Conservation (phyloP, 2,113 vertebrate species). For the Cnemophilus loriae region DNA sequence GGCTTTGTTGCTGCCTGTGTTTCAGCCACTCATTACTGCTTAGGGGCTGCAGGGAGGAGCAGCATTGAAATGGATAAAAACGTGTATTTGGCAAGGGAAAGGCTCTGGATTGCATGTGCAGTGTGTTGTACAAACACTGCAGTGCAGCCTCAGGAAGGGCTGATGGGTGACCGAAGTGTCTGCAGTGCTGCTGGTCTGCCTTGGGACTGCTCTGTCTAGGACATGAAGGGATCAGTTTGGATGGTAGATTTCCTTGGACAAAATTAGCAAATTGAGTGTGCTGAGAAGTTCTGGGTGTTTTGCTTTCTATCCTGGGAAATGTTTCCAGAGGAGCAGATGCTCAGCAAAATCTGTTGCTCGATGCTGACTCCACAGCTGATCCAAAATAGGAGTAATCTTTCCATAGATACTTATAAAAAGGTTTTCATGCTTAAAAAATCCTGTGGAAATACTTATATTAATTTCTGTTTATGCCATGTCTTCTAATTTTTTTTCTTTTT, state of each 20-base stretch:
- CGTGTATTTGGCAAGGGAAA: not conserved
- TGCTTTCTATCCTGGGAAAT: not conserved
- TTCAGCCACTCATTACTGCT: not conserved
- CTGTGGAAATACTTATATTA: not conserved
- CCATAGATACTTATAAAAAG: not conserved
- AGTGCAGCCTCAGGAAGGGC: not conserved
- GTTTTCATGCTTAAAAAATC: not conserved
- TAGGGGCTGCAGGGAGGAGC: not conserved
- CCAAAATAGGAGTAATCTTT: not conserved
- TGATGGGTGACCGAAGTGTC: not conserved
- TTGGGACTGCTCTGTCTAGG: not conserved
- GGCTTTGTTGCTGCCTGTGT: not conserved
- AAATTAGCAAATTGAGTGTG: not conserved
- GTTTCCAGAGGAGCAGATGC: not conserved
- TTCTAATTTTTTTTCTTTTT: not conserved
- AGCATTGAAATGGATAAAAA: not conserved
- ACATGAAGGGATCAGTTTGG: not conserved
- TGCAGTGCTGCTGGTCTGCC: not conserved
- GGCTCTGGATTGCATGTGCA: not conserved
- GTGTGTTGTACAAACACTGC: accelerated
- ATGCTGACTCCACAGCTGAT: slow-evolving; percentile 18
- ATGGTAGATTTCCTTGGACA: not conserved
- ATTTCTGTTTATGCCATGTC: not conserved
- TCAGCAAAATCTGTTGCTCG: not conserved
- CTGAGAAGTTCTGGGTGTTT: not conserved